Base-by-base conservation (phyloP, 2,888 invertebrate species). In the Cremastobaeus sp. region DNA sequence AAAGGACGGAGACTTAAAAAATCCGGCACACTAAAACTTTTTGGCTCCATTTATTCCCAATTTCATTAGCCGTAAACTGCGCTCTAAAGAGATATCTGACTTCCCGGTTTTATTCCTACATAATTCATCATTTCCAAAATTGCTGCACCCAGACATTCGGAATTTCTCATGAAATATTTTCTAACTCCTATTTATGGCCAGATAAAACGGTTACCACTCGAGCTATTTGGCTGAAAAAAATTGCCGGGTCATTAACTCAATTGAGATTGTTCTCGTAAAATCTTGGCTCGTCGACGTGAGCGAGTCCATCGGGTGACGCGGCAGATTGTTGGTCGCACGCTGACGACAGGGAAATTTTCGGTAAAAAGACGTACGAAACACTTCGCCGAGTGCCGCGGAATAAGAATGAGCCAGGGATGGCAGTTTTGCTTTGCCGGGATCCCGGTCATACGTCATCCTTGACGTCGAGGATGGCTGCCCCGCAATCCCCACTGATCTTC, bases 381-480 rank as follows among this genome's bases (percentile, higher is more conserved):
- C 75, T 78, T 78, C 71, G 74, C 55, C 66, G 70, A 54, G 73
- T 76, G 72, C 74, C 78, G 75, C 68, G 77, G 81, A 79, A 82
- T 81, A 80, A 81, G 77, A 81, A 81, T 80, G 81, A 81, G 79
- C 62, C 59, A 54, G 35, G 74, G 77, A 75, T 78, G 78, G 74
- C 76, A 74, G 75, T 76, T 78, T 72, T 68, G 72, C 72, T 74
- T 65, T 68, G 70, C 59, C 66, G 47, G 32, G 70, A 9, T 71
- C 73, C 47, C 48, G 66, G 74, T 80, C 80, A 82, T 84, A 83
- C 79, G 84, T 84, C 85, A 85, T 85, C 84, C 81, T 79, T 80
- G 81, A 82, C 80, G 81, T 74, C 77, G 77, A 78, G 77, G 76
- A 79, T 81, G 79, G 78, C 80, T 79, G 82, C 78, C 74, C 77